These are phyloP conservation scores for Busseola fusca DNA, from an alignment of 2,888 invertebrate species.

Conservation along the genomic window DNA sequence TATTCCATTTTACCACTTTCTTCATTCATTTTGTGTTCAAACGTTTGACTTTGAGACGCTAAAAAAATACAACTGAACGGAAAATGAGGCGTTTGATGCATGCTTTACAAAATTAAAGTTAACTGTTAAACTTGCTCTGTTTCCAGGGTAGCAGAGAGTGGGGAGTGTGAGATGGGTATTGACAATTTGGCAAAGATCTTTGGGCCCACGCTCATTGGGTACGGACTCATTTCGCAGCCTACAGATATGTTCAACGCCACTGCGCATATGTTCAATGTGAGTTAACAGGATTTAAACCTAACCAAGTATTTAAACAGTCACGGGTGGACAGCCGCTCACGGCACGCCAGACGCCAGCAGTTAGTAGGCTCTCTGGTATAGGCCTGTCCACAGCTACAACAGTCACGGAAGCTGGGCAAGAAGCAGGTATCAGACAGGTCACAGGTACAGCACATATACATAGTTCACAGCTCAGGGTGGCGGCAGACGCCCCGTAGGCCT, in stretches of 20 bases:
- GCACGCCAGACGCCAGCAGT: no score
- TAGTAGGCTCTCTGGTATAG: no score
- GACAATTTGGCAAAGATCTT: constrained; percentile 97
- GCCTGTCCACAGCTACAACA: no score
- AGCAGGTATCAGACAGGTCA: no score
- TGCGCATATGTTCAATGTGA: constrained; percentile 92
- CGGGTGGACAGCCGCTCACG: no score
- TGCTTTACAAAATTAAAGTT: not conserved
- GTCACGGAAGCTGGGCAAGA: no score
- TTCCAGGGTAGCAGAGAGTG: constrained; percentile 93
- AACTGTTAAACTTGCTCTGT: not conserved
- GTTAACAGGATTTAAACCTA: constrained; percentile 52
- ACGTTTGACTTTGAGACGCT: not conserved
- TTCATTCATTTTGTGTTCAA: no score
- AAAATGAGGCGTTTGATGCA: not conserved
- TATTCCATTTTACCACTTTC: no score
- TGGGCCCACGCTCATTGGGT: constrained; percentile 98
- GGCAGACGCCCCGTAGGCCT: no score
- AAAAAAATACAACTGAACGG: not conserved
- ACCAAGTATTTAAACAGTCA: no score
- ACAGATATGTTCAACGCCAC: constrained; percentile 94
- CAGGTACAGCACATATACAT: no score
- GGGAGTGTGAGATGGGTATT: constrained; percentile 97
- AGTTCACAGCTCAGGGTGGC: no score
- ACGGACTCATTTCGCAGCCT: constrained; percentile 93